Evolutionary conservation across 2,113 vertebrate species (phyloP), one percentile per base, ranked within the genome.

Genomic region (Tetrao urogallus): DNA sequence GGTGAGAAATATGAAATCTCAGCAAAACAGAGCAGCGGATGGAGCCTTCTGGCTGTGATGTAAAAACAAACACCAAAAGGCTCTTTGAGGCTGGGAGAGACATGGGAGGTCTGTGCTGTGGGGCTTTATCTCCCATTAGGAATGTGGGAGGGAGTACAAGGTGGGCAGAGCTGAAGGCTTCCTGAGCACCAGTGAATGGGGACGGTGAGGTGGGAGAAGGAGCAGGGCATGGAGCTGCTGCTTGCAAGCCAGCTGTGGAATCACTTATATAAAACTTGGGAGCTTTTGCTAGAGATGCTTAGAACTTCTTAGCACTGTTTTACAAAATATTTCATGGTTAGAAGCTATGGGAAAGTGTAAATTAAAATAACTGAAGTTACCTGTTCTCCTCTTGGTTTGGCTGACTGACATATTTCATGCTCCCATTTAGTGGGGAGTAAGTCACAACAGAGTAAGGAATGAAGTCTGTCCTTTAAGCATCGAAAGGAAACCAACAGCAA

Each of bases 341-440:
- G 67, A 30, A 92, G 67, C 47, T 64, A 20, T 1, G 16, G 67
- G 79, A 90, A 45, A 94, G 52, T 36, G 66, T 30, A 58, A 82
- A 75, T 63, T 16, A 45, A 88, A 82, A 58, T 54, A 92, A 79
- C 56, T 34, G 36, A 45, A 36, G 75, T 66, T 88, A 82, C 57
- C 52, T 56, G 42, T n/a, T n/a, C n/a, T n/a, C n/a, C n/a, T n/a
- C n/a, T n/a, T n/a, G n/a, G n/a, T n/a, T n/a, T n/a, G n/a, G n/a
- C n/a, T n/a, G n/a, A n/a, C n/a, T n/a, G n/a, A n/a, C n/a, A n/a
- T n/a, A n/a, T n/a, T n/a, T n/a, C n/a, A n/a, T n/a, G n/a, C n/a
- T n/a, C n/a, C n/a, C n/a, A n/a, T n/a, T n/a, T n/a, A n/a, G n/a
- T 8, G 21, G 71, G 82, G 82, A 48, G 57, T 10, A 78, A 64